Conservation (phyloP, 92 coral and sea anemone species). For the Parazoanthus atlanticus region DNA sequence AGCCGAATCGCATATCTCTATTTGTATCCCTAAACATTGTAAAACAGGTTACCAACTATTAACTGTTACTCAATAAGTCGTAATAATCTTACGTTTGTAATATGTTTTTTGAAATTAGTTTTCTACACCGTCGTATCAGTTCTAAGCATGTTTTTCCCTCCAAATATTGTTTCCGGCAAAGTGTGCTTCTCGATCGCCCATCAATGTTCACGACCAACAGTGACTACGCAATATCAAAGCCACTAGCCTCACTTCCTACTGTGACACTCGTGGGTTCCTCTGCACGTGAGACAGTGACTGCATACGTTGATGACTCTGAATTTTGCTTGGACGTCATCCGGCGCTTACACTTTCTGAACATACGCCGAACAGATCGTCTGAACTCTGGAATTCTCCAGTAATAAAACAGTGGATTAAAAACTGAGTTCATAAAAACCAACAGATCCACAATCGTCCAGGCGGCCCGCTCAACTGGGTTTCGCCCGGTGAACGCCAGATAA, state of each 20-base stretch:
- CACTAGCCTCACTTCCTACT: background rate
- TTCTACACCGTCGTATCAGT: no score
- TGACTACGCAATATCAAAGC: background rate
- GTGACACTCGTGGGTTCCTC: background rate
- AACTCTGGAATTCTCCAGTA: background rate
- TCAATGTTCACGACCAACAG: background rate
- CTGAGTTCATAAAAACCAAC: background rate
- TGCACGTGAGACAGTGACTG: background rate
- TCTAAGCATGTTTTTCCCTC: no score
- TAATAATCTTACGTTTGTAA: no score
- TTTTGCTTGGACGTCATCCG: background rate
- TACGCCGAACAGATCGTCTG: background rate
- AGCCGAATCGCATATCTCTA: no score
- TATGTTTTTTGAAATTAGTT: no score
- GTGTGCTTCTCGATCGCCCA: no score
- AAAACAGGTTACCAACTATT: no score
- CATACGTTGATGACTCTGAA: background rate
- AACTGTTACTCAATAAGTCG: no score
- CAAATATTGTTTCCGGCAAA: no score
- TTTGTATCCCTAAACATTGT: no score
- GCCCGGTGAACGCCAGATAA: background rate
- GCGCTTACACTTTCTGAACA: background rate
- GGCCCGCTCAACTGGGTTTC: background rate
- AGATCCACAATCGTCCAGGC: constrained; percentile 5
- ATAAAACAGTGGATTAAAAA: background rate